Base-by-base conservation (phyloP, 92 coral and sea anemone species). In the Siderastrea siderea region DNA sequence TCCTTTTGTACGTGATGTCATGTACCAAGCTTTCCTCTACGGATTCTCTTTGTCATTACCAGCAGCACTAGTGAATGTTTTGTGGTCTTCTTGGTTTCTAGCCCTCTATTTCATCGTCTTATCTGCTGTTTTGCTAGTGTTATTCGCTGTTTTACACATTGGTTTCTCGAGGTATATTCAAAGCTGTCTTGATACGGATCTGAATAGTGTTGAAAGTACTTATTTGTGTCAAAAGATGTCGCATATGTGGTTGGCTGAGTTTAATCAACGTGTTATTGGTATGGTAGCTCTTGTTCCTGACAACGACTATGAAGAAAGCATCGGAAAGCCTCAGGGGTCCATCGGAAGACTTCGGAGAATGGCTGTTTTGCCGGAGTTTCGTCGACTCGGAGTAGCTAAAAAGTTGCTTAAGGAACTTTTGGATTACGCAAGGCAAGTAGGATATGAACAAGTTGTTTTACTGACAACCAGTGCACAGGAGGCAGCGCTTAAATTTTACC, bases 231-330 rank as follows among this genome's bases (percentile, higher is more conserved):
- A 49, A 54, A 63, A 64, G 38, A 48, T 16, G 14, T 62, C 88
- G 52, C 88, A 84, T 43, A 61, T 84, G 82, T 84, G 88, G 88
- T 83, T 84, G 45, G 88, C 88, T 2, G 88, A 84, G 64, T 43
- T 44, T 43, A 45, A 63, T 11, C 45, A n/a, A 16, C 47, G 16
- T 3, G 61, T 84, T 6, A 67, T 84, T 3, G 88, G 88, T 49
- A 84, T 84, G 88, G 88, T 84, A 8, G 88, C 75, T 62, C 88
- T 84, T 50, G 75, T 76, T 74, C 82, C 88, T 46, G 82, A 15
- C 11, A 54, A 46, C 5, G 82, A 53, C 5, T 71, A 71, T 44
- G 68, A 61, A 17, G 79, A 44, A 9, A n/a, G 78, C 57, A 43
- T 81, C 65, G 85, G 77, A 15, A 68, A 43, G 59, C 57, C 60